Evolutionary conservation across 1,140 invertebrate species (phyloP).

Genomic region (Venustaconcha ellipsiformis): DNA sequence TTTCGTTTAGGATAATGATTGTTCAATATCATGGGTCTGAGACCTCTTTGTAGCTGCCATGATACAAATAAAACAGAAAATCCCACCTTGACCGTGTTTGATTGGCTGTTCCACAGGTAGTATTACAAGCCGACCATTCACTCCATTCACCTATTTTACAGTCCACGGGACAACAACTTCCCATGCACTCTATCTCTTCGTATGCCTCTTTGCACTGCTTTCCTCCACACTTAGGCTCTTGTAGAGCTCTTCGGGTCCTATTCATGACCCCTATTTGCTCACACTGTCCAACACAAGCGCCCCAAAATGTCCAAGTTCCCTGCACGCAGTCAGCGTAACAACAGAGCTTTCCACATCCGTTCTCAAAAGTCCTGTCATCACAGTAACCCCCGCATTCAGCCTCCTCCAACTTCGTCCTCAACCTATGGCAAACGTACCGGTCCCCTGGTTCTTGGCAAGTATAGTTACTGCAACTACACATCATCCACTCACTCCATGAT

Average conservation of each 20-base stretch:
- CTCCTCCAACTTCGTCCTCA: slow-evolving; percentile 10
- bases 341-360: slow-evolving; percentile 33
- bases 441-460: slow-evolving; percentile 12
- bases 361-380: slow-evolving; percentile 20
- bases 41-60: too few relatives aligned
- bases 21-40: too few relatives aligned
- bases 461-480: slow-evolving; percentile 22
- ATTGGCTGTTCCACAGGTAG: slow-evolving; percentile 33
- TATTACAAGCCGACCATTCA: slow-evolving; percentile 35
- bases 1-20: too few relatives aligned
- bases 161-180: slow-evolving; percentile 39
- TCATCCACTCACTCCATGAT: slow-evolving; percentile 28
- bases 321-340: slow-evolving; percentile 42
- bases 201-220: slow-evolving; percentile 16
- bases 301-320: slow-evolving; percentile 35
- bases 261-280: slow-evolving; percentile 31
- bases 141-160: slow-evolving; percentile 41
- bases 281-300: slow-evolving; percentile 32
- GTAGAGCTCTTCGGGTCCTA: slow-evolving; percentile 14
- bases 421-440: slow-evolving; percentile 29
- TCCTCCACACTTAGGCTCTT: slow-evolving; percentile 35
- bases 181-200: slow-evolving; percentile 29
- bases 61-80: not conserved
- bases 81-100: slow-evolving; percentile 26
- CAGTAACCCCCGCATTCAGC: slow-evolving; percentile 42